Conservation (phyloP, 2,113 vertebrate species). For the Blennius ocellaris region DNA sequence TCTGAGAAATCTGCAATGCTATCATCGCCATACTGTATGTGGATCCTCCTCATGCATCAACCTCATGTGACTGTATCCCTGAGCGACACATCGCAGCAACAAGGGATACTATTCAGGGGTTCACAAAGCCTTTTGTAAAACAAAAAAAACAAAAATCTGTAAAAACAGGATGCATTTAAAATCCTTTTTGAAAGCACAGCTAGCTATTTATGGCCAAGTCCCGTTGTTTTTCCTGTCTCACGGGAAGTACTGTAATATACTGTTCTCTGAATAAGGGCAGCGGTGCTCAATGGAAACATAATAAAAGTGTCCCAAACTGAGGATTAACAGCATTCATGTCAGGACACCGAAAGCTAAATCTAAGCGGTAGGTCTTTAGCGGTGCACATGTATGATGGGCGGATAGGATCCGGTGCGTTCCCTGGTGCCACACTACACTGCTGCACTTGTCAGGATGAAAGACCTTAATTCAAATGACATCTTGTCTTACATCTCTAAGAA, state of each 20-base stretch:
- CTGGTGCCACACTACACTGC: constrained; percentile 3
- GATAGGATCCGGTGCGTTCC: not conserved
- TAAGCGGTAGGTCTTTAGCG: not conserved
- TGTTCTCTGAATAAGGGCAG: not conserved
- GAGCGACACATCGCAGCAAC: not conserved
- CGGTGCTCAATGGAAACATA: not conserved
- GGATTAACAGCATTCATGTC: not conserved
- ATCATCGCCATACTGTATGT: no score
- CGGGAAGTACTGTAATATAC: not conserved
- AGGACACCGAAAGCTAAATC: not conserved
- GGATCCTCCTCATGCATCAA: no score
- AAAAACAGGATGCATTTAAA: not conserved
- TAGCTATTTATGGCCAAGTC: not conserved
- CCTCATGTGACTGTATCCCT: no score
- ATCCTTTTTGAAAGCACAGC: no score
- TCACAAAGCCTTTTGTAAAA: not conserved
- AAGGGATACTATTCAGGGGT: not conserved
- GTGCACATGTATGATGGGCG: no score
- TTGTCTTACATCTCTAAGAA: constrained; percentile 42
- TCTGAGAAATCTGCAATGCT: no score
- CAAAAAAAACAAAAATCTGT: not conserved
- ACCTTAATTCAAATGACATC: constrained; percentile 47
- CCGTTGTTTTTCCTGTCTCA: not conserved
- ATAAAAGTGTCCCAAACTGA: not conserved
- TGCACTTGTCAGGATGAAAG: constrained; percentile 21